Base-by-base conservation (phyloP, 2,797 vertebrate species). In the Hippocampus kuda region DNA sequence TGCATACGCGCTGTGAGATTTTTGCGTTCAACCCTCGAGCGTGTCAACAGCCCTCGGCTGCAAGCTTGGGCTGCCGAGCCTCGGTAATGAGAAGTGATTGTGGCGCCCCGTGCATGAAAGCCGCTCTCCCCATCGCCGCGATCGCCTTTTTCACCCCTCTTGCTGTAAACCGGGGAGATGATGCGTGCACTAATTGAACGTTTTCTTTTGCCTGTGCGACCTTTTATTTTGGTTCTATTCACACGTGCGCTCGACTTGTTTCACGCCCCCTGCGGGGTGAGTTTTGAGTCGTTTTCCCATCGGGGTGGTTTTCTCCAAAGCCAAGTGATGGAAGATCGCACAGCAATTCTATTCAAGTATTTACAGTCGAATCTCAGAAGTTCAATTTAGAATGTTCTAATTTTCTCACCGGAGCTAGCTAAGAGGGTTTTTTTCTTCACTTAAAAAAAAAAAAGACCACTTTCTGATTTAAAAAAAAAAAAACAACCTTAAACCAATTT, bases 1-100 rank as follows among this genome's bases (percentile, higher is more conserved):
- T 74, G 76, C 83, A 74, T 74, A 70, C 72, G 75, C 76, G 49
- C 73, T 4, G 0, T 69, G 73, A 79, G 74, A 74, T 79, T 82
- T 59, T 82, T 78, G 79, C 73, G 81, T 76, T 82, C 83, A 84
- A 78, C 68, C 81, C 77, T 78, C 80, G 80, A 82, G 77, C 83
- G 77, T 76, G 82, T 83, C 83, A 88, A 77, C 81, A 48, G 72
- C 68, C 70, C 68, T 79, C 70, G 56, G 68, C 34, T 38, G 34
- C 71, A 48, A 75, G 70, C 72, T 67, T 79, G 69, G 59, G 67
- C 71, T 59, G 75, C 71, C 79, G 66, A 81, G 77, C 75, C 68
- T 67, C 68, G 12, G 71, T 79, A 75, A 84, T 82, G 76, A 81
- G 78, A 85, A 79, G 79, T 73, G 79, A 87, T 80, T 71, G 78